Base-by-base conservation (phyloP, 1,140 invertebrate species). In the Conus betulinus region DNA sequence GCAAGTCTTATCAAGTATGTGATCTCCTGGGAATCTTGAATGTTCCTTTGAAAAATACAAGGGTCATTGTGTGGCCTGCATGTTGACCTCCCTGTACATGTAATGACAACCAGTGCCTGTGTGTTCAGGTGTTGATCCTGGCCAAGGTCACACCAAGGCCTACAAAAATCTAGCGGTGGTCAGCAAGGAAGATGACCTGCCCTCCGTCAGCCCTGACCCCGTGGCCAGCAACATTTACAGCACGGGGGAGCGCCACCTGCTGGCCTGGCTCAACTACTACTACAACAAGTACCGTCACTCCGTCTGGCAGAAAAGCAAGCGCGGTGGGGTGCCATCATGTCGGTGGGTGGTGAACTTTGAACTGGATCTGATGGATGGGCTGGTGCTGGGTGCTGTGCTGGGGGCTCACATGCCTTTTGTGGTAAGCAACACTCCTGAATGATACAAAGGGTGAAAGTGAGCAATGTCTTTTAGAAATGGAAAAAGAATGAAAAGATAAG, bases 281-380 rank as follows among this genome's bases (percentile, higher is more conserved):
- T 95, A 95, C 91, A 94, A 95, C 89, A 92, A 93, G 23, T 93
- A 94, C 90, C 91, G 94, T 71, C 88, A 92, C 39, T 85, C 89
- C 25, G 92, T 95, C 57, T 95, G 95, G 95, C 79, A 91, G 39
- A 91, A 93, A 84, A 92, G 92, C 88, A 55, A 57, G n/a, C 7
- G 78, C 94, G 94, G 93, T 89, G 93, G 92, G 2, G 88, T 94
- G 2, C 94, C 95, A 63, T 90, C 94, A 17, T 90, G 94, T 53
- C 91, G 95, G 39, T 95, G 95, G 95, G 93, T 95, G 84, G 95
- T 95, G 20, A 95, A 95, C 91, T 95, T 95, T 93, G 95, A 95
- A 88, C 93, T 94, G 93, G 95, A 95, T 88, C 90, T 95, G 11
- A 89, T 95, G 71, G 95, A 95, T 92, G 94, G 95, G 20, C 88